These are phyloP conservation scores for Emydocephalus ijimae DNA, from an alignment of 2,113 vertebrate species.

Conservation along the genomic window DNA sequence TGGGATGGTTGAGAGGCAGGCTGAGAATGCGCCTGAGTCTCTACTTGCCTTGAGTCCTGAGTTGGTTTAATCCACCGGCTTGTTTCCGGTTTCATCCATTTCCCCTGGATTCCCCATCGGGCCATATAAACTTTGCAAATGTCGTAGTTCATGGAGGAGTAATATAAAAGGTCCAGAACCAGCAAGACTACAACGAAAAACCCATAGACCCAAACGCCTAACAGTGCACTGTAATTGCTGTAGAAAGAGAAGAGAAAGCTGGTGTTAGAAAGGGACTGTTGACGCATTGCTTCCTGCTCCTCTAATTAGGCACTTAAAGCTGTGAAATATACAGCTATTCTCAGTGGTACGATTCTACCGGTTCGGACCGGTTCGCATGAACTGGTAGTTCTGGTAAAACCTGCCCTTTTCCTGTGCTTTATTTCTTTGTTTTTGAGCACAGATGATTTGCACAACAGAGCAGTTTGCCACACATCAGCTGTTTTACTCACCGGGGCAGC, in stretches of 20 bases:
- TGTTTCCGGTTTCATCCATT: conserved; percentile 88
- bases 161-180: conserved; percentile 92
- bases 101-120: conserved; percentile 90
- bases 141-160: conserved; percentile 97
- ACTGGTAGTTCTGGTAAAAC: too few species aligned
- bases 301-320: background rate
- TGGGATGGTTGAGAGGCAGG: conserved; percentile 69
- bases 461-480: too few species aligned
- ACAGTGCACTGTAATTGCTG: conserved; percentile 93
- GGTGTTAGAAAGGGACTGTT: background rate
- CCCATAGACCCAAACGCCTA: conserved; percentile 98
- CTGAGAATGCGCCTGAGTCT: conserved; percentile 61
- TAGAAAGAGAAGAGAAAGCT: conserved; percentile 18
- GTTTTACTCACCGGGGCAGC: too few species aligned
- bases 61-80: conserved; percentile 80
- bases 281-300: background rate
- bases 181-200: conserved; percentile 92
- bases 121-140: conserved; percentile 91
- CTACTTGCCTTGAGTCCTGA: conserved; percentile 72
- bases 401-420: too few species aligned
- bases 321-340: background rate
- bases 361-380: too few species aligned
- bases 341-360: too few species aligned
- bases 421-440: too few species aligned
- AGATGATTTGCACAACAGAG: too few species aligned